Percentiles rank a stretch among this genome's conserved stretches.
phyloP scores from a whole-genome alignment of 1,140 invertebrate species.

The Drosophila ironensis region DNA sequence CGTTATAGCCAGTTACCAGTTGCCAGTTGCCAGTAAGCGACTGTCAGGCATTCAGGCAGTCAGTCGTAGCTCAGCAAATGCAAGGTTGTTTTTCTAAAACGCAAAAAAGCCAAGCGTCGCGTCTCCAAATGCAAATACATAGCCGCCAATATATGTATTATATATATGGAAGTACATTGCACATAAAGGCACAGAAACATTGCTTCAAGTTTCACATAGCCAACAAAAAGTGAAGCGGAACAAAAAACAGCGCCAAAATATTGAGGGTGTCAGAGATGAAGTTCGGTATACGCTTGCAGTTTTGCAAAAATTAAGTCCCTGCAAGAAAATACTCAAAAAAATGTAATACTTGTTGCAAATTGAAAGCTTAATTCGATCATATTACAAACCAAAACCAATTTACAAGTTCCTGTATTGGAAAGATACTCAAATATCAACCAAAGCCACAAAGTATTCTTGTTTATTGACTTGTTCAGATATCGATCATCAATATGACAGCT shows the following conservation, averaged over 20 bases:
- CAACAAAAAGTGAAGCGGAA: slow-evolving; percentile 26
- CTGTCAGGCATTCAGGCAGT: neutral
- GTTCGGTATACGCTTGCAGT: no score
- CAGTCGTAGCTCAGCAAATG: slow-evolving; percentile 55
- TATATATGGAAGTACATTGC: neutral
- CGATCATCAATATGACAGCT: slow-evolving; percentile 29
- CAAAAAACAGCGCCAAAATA: slow-evolving; percentile 14
- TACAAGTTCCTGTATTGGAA: no score
- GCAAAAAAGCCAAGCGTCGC: slow-evolving; percentile 53
- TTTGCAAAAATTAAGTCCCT: no score
- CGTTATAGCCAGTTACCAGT: neutral
- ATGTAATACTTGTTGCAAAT: no score
- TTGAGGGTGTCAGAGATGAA: slow-evolving; percentile 11
- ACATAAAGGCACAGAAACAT: slow-evolving; percentile 43
- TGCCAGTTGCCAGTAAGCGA: slow-evolving; percentile 3
- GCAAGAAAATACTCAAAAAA: slow-evolving; percentile 4
- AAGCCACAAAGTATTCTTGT: slow-evolving; percentile 30
- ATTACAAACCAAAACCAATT: no score
- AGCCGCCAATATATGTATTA: slow-evolving; percentile 4
- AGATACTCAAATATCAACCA: neutral
- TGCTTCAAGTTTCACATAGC: slow-evolving; percentile 37
- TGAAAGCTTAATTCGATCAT: no score
- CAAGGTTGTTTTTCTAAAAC: slow-evolving; percentile 66
- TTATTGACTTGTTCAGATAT: slow-evolving; percentile 35
- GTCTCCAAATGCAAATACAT: slow-evolving; percentile 35